phyloP scores from a whole-genome alignment of 2,888 invertebrate genomes.

The Panopea generosa region DNA sequence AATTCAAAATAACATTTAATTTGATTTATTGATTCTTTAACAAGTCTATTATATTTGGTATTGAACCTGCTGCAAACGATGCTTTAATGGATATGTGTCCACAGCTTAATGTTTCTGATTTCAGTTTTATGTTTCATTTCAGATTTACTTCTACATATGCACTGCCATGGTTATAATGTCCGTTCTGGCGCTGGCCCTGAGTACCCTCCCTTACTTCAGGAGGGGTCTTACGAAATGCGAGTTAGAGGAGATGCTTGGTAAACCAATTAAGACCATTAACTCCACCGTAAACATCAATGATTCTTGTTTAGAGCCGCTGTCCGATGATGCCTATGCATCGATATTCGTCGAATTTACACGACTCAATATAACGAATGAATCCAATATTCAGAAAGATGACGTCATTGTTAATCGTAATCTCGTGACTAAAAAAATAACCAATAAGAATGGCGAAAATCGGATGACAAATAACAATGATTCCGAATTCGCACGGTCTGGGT shows the following conservation, averaged over 20 bases:
- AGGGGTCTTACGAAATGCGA: conserved; percentile 55
- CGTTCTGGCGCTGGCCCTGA: conserved; percentile 58
- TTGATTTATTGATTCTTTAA: no score
- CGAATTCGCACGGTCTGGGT: neutral
- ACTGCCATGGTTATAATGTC: conserved; percentile 56
- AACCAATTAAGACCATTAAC: conserved; percentile 11
- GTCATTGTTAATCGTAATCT: conserved; percentile 10
- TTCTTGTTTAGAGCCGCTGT: conserved; percentile 39
- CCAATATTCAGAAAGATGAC: conserved; percentile 20
- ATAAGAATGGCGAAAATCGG: no score
- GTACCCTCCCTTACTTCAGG: conserved; percentile 55
- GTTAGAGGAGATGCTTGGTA: conserved; percentile 45
- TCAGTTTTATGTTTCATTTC: no score
- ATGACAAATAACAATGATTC: neutral
- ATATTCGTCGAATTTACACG: conserved; percentile 26
- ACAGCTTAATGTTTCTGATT: no score
- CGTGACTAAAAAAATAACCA: neutral
- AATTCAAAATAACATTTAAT: no score
- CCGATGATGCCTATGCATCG: conserved; percentile 28
- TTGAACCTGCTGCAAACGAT: no score
- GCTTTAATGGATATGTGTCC: no score
- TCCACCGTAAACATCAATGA: conserved; percentile 8
- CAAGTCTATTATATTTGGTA: no score
- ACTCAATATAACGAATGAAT: conserved; percentile 21
- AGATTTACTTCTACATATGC: conserved; percentile 58